phyloP scores from a whole-genome alignment of 2,113 vertebrate genomes.

The Xiphorhynchus elegans region DNA sequence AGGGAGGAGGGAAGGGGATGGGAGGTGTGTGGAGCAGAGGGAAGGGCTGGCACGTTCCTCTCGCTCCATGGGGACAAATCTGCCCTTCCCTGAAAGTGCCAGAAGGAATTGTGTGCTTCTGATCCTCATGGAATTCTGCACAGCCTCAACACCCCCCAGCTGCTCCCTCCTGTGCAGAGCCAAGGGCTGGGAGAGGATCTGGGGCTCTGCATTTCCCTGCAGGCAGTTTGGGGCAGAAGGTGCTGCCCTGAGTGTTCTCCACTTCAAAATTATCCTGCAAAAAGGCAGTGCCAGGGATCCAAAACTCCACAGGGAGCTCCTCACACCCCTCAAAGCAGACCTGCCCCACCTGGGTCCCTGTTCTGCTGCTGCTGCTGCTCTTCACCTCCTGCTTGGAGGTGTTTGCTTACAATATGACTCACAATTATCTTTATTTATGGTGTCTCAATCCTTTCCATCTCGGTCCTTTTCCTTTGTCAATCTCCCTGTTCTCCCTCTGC shows the following conservation, averaged over 20 bases:
- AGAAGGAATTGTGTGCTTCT: not conserved
- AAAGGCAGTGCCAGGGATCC: not conserved
- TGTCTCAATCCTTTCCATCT: not conserved
- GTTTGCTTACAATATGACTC: not conserved
- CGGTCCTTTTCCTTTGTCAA: not conserved
- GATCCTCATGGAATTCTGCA: fast-evolving
- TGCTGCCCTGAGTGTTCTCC: not conserved
- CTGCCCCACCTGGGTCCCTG: not conserved
- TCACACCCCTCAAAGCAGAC: not conserved
- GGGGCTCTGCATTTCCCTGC: not conserved
- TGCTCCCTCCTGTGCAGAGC: not conserved
- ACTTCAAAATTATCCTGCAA: not conserved
- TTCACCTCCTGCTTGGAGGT: not conserved
- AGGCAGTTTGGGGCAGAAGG: not conserved
- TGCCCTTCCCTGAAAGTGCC: not conserved
- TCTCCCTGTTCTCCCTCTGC: not conserved
- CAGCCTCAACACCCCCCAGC: not conserved
- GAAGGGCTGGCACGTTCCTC: not conserved
- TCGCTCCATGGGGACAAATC: not conserved
- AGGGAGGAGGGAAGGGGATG: not conserved
- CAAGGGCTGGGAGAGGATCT: not conserved
- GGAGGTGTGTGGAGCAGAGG: not conserved
- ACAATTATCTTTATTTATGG: not conserved
- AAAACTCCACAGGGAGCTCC: not conserved
- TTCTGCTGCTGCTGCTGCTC: not conserved